Conservation (phyloP, 2,797 vertebrate species). For the Thamnophis elegans region DNA sequence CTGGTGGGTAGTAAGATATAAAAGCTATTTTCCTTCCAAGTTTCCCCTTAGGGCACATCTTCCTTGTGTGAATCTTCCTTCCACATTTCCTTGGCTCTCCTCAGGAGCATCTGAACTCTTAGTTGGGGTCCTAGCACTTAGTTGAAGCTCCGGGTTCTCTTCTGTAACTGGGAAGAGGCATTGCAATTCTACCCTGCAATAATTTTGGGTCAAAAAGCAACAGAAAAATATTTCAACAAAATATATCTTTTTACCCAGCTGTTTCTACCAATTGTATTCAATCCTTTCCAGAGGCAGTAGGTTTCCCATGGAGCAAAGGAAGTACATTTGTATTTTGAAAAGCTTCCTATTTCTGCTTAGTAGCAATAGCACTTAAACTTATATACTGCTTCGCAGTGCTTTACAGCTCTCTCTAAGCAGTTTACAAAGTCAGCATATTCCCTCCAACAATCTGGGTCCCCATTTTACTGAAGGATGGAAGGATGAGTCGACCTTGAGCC, state of each 20-base stretch:
- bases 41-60: neutral
- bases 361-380: too few species aligned
- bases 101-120: neutral
- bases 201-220: neutral
- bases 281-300: neutral
- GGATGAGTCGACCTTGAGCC: neutral
- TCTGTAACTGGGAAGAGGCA: neutral
- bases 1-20: neutral
- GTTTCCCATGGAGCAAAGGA: neutral
- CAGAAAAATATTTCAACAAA: neutral
- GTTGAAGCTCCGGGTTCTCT: neutral
- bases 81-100: neutral
- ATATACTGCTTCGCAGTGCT: too few species aligned
- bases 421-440: too few species aligned
- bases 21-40: neutral
- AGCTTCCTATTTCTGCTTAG: neutral
- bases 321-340: neutral
- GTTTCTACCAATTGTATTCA: neutral
- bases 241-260: neutral
- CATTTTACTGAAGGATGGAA: too few species aligned
- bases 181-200: neutral
- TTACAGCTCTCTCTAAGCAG: too few species aligned
- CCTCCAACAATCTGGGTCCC: too few species aligned
- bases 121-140: neutral
- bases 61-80: neutral